Base-by-base conservation (phyloP, 2,888 invertebrate species). In the Listrodromus nycthemerus region DNA sequence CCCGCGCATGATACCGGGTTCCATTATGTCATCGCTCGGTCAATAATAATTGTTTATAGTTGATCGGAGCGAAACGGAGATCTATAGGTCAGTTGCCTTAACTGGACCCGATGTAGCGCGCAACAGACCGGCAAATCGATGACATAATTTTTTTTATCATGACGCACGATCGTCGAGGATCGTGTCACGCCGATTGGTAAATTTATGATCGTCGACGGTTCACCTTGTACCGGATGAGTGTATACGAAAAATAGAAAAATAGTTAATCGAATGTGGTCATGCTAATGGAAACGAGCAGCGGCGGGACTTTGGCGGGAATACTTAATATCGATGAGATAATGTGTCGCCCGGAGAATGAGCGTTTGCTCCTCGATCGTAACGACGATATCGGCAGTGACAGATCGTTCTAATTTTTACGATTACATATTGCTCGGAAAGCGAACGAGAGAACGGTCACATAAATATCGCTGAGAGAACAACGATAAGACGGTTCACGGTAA, bases 191-290 rank as follows among this genome's bases (percentile, higher is more conserved):
- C 65, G 74, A 70, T 71, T 67, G 48, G 41, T 48, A 41, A 78
- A 81, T 84, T 81, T 81, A 81, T 74, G 69, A 78, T n/a, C 74
- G 3, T 48, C 69, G 55, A 77, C 67, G 61, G 74, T 78, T 84
- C 78, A 81, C 84, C 84, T 84, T 81, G 80, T 84, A 75, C 69
- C 13, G 78, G 55, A 78, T 78, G 65, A 63, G 67, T 73, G 63
- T 21, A 30, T 30, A 48, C 61, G 21, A 30, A 61, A 16, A 66
- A 75, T 58, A 21, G 52, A 70, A 75, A 24, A 80, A 70, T 52
- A 37, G 30, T 13, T 24, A 6, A 58, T 24, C 7, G 24, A 58
- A 24, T 58, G 24, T 27, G 27, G 13, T 63, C 24, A 16, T 27
- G 50, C 10, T 45, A 21, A 73, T 66, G 8, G 41, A 24, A 65